Evolutionary conservation across 2,888 invertebrate genomes (phyloP).

Genomic region (Agonopterix arenella): DNA sequence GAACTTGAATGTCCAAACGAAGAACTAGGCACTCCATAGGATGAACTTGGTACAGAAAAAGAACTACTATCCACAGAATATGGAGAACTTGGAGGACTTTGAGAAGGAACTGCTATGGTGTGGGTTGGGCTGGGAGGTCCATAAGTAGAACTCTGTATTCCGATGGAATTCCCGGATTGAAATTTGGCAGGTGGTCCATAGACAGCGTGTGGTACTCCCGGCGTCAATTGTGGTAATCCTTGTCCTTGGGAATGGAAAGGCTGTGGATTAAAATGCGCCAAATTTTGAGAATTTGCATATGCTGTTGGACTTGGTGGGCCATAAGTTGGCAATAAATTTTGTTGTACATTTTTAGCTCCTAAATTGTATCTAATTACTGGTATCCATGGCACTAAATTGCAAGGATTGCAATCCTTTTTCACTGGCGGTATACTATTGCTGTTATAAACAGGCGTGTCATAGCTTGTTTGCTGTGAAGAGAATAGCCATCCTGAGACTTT

Average conservation of each 20-base stretch:
- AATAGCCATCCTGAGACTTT: slow-evolving; percentile 79
- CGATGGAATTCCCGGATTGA: slow-evolving; percentile 24
- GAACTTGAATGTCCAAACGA: slow-evolving; percentile 19
- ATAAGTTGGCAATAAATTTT: slow-evolving; percentile 50
- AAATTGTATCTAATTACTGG: slow-evolving; percentile 79
- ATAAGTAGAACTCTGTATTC: slow-evolving; percentile 44
- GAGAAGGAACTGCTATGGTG: slow-evolving; percentile 37
- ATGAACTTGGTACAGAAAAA: slow-evolving; percentile 29
- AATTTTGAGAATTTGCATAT: slow-evolving; percentile 32
- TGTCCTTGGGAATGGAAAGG: slow-evolving; percentile 32
- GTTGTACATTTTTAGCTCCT: slow-evolving; percentile 47
- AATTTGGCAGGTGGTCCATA: slow-evolving; percentile 46
- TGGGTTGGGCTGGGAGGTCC: slow-evolving; percentile 43
- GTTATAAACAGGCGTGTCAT: slow-evolving; percentile 28
- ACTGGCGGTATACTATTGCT: slow-evolving; percentile 40
- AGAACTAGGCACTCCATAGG: slow-evolving; percentile 14
- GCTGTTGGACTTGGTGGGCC: slow-evolving; percentile 62
- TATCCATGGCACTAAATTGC: slow-evolving; percentile 89
- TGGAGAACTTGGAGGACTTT: slow-evolving; percentile 47
- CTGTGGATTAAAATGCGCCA: slow-evolving; percentile 37
- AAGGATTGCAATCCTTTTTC: slow-evolving; percentile 83
- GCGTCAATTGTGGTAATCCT: slow-evolving; percentile 28
- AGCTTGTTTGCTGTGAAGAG: slow-evolving; percentile 62
- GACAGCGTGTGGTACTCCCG: slow-evolving; percentile 37
- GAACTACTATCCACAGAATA: slow-evolving; percentile 43